Evolutionary conservation across 2,888 invertebrate genomes (phyloP), one percentile per base, ranked within the genome.

Genomic region (Drosophila longiperda): DNA sequence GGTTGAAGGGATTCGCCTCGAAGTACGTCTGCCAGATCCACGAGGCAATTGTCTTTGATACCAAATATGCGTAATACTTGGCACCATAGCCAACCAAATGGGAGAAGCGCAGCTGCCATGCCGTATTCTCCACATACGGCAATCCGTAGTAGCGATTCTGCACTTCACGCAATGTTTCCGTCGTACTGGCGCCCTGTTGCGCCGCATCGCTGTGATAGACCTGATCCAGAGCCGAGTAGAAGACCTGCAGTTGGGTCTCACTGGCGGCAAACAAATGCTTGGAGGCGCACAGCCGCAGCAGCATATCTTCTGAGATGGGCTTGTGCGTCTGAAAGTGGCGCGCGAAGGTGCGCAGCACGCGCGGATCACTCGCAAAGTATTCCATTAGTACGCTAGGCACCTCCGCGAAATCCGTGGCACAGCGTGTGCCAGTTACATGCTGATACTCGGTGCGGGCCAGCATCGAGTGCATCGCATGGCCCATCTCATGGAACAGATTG

Each of bases 401-500:
- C 95, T 99, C 99, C 1, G 99, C 99, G 91, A 99, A 97, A 94
- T 99, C 99, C 6, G 99, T 99, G 78, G 98, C 96, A 92, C 99
- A 99, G 66, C 99, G 94, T 0, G 99, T 99, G 71, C 99, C 99
- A 5, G 99, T 97, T 52, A 99, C 98, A 93, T 99, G 99, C 93
- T 99, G 99, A 93, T 99, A 98, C 72, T 95, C 95, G 0, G 99
- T 99, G 75, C 99, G 95, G 3, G 98, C 99, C 80, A 99, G 93
- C 98, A 99, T 99, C 23, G 99, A 99, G 94, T 99, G 99, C 95
- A 99, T 96, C 20, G 99, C 99, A 94, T 99, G 99, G 0, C 99
- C 99, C 96, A 98, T 96, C 94, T 99, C 99, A 93, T 99, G 99
- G 93, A 99, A 99, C 78, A 99, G 94, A 94, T 99, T 99, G 93